Percentiles rank a stretch among this genome's conserved stretches.
Conservation (phyloP, 2,113 vertebrate species). For the Dasyornis broadbenti region DNA sequence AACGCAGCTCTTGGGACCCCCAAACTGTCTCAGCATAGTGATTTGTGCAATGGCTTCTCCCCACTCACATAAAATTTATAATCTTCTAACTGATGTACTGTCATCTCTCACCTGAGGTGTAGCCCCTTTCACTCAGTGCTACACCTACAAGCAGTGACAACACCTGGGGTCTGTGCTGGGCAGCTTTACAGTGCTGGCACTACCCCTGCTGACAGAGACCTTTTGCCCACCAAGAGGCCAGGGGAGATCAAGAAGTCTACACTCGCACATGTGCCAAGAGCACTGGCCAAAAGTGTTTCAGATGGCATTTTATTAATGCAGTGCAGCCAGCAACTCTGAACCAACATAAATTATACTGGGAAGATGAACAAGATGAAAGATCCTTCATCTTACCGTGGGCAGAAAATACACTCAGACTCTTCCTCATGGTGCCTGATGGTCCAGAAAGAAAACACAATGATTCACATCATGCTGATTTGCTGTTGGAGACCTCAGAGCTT, state of each 20-base stretch:
- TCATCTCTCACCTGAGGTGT: neutral
- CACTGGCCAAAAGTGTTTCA: neutral
- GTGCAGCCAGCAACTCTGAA: neutral
- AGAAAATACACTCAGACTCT: neutral
- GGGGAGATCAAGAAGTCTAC: neutral
- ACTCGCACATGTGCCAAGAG: neutral
- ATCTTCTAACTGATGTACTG: neutral
- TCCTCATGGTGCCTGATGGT: neutral
- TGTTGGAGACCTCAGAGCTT: neutral
- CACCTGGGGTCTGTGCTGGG: neutral
- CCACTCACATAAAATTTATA: accelerated
- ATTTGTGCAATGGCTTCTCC: neutral
- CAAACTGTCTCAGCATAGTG: neutral
- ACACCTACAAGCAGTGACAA: neutral
- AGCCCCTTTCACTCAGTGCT: neutral
- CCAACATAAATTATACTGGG: neutral
- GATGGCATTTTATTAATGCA: neutral
- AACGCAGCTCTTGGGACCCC: neutral
- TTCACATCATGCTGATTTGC: neutral
- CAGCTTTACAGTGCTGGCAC: neutral
- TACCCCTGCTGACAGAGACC: neutral
- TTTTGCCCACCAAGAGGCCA: neutral
- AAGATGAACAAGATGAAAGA: neutral
- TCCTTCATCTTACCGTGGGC: neutral
- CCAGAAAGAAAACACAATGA: conserved; percentile 1